Percentiles rank a stretch among this genome's conserved stretches.
Conservation (phyloP, 2,888 invertebrate genomes). For the Cephonodes hylas region DNA sequence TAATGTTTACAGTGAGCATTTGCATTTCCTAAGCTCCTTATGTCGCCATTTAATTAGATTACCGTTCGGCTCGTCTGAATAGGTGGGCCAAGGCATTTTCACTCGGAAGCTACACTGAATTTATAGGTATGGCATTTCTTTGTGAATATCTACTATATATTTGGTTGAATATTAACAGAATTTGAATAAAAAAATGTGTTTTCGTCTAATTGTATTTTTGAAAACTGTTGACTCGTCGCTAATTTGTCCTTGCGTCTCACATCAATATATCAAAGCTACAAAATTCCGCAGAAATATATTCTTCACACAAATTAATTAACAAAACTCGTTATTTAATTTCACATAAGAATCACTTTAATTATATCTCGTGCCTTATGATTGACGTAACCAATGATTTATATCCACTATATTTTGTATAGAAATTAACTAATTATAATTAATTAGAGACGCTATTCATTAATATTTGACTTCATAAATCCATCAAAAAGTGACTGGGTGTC, state of each 20-base stretch:
- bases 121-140: not conserved
- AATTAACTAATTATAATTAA: constrained; percentile 6
- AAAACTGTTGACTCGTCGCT: not conserved
- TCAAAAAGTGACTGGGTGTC: not conserved
- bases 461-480: not conserved
- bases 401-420: not conserved
- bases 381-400: constrained; percentile 7
- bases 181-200: too few species aligned
- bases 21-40: constrained; percentile 41
- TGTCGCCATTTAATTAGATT: constrained; percentile 55
- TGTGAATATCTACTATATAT: not conserved
- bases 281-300: not conserved
- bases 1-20: constrained; percentile 25
- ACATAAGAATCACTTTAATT: constrained; percentile 31
- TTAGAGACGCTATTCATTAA: not conserved
- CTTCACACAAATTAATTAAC: not conserved
- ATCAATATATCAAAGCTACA: not conserved
- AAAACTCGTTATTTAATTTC: constrained; percentile 35
- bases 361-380: constrained; percentile 15
- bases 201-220: too few species aligned
- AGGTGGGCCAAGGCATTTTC: constrained; percentile 54
- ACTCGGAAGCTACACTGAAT: not conserved
- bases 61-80: constrained; percentile 40
- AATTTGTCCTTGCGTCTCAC: not conserved
- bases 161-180: not conserved